phyloP scores from a whole-genome alignment of 2,888 invertebrate genomes.

The Cremastinae sp. region DNA sequence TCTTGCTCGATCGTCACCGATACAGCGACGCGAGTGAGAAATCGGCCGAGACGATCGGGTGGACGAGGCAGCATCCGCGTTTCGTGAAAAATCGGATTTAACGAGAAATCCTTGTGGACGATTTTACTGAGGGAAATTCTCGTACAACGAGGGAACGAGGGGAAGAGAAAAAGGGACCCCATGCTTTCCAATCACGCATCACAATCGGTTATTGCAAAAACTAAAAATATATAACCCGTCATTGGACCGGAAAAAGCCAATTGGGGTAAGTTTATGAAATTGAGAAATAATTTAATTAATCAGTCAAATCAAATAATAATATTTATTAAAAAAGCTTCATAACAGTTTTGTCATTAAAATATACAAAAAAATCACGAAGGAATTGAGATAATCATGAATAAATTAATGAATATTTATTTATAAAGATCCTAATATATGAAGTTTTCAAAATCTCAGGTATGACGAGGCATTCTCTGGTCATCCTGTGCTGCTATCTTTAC shows the following conservation, averaged over 20 bases:
- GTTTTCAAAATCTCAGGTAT: slow-evolving; percentile 71
- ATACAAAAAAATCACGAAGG: neutral
- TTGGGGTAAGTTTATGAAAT: slow-evolving; percentile 59
- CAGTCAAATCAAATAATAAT: too few relatives aligned
- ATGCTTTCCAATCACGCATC: slow-evolving; percentile 43
- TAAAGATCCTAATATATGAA: too few relatives aligned
- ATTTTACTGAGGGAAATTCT: neutral
- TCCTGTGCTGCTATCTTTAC: slow-evolving; percentile 79
- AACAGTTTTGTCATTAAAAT: neutral
- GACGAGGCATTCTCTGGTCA: slow-evolving; percentile 78
- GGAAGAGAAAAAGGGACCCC: slow-evolving; percentile 8
- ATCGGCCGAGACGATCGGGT: slow-evolving; percentile 47
- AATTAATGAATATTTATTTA: slow-evolving; percentile 1
- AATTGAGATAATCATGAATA: neutral
- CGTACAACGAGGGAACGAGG: neutral
- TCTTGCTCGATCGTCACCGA: slow-evolving; percentile 60
- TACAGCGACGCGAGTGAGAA: slow-evolving; percentile 52
- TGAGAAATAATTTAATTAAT: neutral
- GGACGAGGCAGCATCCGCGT: slow-evolving; percentile 37
- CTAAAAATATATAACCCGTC: slow-evolving; percentile 51
- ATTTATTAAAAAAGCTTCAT: too few relatives aligned
- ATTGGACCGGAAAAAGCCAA: slow-evolving; percentile 59
- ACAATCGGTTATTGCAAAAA: slow-evolving; percentile 45
- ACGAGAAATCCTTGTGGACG: slow-evolving; percentile 11
- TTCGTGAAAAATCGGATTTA: slow-evolving; percentile 20